Conservation (phyloP, 2,888 invertebrate genomes). For the Aporophyla nigra region DNA sequence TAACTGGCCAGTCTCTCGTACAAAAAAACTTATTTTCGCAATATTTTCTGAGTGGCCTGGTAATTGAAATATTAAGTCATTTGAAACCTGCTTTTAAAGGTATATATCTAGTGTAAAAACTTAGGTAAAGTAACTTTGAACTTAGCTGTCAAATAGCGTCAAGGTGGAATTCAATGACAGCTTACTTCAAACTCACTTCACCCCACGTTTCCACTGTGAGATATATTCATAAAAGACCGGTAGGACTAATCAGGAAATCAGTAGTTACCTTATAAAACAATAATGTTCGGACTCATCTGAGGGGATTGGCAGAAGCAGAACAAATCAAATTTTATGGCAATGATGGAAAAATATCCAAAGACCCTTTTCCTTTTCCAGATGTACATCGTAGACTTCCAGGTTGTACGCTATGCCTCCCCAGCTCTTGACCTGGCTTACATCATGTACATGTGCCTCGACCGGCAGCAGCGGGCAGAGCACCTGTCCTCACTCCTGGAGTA, state of each 20-base stretch:
- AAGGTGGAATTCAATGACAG: not conserved
- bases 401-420: conserved; percentile 93
- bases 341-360: not conserved
- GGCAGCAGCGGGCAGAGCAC: conserved; percentile 91
- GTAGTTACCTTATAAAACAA: not conserved
- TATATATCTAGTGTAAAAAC: not conserved
- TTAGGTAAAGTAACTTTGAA: not conserved
- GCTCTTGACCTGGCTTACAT: conserved; percentile 93
- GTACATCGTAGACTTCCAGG: conserved; percentile 93
- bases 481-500: conserved; percentile 90
- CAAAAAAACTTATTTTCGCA: too few relatives aligned
- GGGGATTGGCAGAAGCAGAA: too few relatives aligned
- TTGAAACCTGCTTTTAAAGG: not conserved
- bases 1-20: too few relatives aligned
- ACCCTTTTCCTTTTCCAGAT: conserved; percentile 84
- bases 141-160: not conserved
- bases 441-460: conserved; percentile 92
- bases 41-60: too few relatives aligned
- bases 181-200: too few relatives aligned
- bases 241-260: not conserved
- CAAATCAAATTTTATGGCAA: not conserved
- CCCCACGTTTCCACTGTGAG: too few relatives aligned
- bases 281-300: not conserved
- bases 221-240: not conserved
- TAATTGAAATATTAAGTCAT: not conserved